These are phyloP conservation scores for Steinernema carpocapsae DNA, from an alignment of 2,888 invertebrate species.

Conservation along the genomic window DNA sequence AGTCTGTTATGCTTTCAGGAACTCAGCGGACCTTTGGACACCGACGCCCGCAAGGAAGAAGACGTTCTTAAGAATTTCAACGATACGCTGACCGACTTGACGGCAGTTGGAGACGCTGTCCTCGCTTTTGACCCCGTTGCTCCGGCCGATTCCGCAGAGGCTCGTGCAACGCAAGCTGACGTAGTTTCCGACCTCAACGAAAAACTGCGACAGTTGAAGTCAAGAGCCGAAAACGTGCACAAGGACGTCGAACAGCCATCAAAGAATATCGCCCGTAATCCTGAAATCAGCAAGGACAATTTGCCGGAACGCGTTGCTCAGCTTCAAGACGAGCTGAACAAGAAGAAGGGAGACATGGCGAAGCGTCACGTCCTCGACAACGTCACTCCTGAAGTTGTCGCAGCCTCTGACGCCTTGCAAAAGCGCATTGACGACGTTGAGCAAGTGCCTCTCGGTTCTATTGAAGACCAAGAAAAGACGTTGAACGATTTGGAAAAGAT, in stretches of 20 bases:
- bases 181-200: conserved; percentile 2
- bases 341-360: conserved; percentile 46
- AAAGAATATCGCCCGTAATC: conserved; percentile 44
- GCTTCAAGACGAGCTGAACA: conserved; percentile 44
- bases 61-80: conserved; percentile 36
- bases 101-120: not conserved
- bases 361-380: conserved; percentile 46
- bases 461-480: conserved; percentile 27
- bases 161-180: not conserved
- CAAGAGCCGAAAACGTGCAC: conserved; percentile 41
- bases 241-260: conserved; percentile 40
- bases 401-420: conserved; percentile 42
- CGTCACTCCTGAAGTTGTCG: not conserved
- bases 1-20: too few species aligned
- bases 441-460: not conserved
- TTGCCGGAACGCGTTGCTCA: conserved; percentile 32
- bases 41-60: conserved; percentile 39
- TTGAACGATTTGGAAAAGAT: conserved; percentile 25
- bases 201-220: not conserved
- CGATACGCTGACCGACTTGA: conserved; percentile 19
- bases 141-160: not conserved
- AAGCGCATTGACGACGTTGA: conserved; percentile 33
- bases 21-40: not conserved
- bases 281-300: conserved; percentile 39
- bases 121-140: not conserved